Evolutionary conservation across 2,888 invertebrate genomes (phyloP).

Genomic region (Idaea aversata): DNA sequence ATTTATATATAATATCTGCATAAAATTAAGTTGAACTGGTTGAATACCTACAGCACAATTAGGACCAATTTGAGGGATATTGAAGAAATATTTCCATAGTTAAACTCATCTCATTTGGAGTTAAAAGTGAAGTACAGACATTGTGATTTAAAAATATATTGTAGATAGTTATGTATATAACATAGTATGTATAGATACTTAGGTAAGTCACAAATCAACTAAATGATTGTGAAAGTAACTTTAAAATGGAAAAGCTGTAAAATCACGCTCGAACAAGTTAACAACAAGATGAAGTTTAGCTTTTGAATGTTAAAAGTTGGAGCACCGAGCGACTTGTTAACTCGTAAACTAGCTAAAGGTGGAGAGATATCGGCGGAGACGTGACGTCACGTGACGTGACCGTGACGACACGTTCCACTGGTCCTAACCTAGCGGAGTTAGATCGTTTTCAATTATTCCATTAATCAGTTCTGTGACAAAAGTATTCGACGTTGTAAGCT

Average conservation of each 20-base stretch:
- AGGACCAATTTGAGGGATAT: no score
- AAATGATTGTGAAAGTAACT: not conserved
- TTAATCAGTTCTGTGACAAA: no score
- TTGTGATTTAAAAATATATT: no score
- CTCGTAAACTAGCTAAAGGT: not conserved
- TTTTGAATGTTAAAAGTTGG: not conserved
- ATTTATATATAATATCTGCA: no score
- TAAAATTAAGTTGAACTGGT: no score
- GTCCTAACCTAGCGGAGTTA: no score
- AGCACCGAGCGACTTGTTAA: not conserved
- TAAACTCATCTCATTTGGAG: no score
- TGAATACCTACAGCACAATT: no score
- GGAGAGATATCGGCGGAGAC: not conserved
- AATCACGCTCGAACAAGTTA: not conserved
- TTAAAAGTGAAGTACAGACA: no score
- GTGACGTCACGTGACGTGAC: not conserved
- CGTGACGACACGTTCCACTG: not conserved
- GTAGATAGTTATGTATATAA: not conserved
- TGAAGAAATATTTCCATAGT: no score
- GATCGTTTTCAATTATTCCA: no score
- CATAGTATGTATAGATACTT: not conserved
- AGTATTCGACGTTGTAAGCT: no score
- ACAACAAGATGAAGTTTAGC: not conserved
- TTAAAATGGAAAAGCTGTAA: not conserved
- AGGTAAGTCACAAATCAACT: not conserved